Evolutionary conservation across 2,888 invertebrate species (phyloP).

Genomic region (Bombyx huttoni): DNA sequence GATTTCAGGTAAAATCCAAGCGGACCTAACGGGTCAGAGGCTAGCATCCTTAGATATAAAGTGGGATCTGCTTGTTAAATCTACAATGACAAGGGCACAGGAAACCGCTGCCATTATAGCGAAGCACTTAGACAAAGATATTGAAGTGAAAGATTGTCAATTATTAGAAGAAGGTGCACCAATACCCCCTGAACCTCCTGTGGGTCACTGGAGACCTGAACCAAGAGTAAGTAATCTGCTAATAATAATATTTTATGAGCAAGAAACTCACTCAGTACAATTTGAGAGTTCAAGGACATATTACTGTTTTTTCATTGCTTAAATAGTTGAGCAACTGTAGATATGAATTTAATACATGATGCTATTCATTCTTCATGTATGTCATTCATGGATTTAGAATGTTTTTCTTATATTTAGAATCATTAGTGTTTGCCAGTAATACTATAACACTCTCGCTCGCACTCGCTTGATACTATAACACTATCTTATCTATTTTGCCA

Average conservation of each 20-base stretch:
- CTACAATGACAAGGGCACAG: slow-evolving; percentile 94
- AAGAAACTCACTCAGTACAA: no score
- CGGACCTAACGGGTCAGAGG: slow-evolving; percentile 86
- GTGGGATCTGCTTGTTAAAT: slow-evolving; percentile 85
- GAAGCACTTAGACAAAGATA: slow-evolving; percentile 74
- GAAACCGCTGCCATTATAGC: slow-evolving; percentile 91
- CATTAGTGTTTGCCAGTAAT: no score
- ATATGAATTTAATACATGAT: no score
- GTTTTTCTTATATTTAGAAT: no score
- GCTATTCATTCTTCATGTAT: no score
- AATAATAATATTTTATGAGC: neutral
- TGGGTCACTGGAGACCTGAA: slow-evolving; percentile 90
- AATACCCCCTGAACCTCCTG: slow-evolving; percentile 92
- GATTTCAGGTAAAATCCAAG: slow-evolving; percentile 84
- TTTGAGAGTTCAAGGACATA: no score
- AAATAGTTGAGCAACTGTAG: no score
- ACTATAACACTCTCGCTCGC: no score
- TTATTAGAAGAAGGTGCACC: slow-evolving; percentile 95
- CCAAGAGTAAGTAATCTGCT: slow-evolving; percentile 42
- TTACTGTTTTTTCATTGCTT: no score
- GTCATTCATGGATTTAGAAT: no score
- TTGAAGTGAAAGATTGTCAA: slow-evolving; percentile 75
- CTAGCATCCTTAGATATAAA: slow-evolving; percentile 83
- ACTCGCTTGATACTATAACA: no score
- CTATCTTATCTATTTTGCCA: no score